phyloP scores from a whole-genome alignment of 2,888 invertebrate genomes.

The Amiota communis region DNA sequence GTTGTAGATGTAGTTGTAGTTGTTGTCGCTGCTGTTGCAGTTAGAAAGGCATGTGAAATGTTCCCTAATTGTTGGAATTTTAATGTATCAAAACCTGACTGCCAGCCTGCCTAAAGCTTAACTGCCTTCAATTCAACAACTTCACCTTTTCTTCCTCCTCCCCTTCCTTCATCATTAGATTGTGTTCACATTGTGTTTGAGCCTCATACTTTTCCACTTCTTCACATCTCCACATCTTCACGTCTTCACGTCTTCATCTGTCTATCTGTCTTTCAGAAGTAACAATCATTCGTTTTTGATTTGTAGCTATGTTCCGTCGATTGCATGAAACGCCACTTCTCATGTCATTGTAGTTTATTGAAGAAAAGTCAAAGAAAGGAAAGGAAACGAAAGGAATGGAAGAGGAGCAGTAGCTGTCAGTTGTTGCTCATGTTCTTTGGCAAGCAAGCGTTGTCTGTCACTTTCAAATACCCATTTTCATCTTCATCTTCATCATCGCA shows the following conservation, averaged over 20 bases:
- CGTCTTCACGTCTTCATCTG: background rate
- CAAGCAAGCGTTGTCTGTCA: no score
- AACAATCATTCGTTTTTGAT: constrained; percentile 21
- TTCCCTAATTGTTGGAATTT: constrained; percentile 68
- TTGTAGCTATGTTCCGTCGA: constrained; percentile 2
- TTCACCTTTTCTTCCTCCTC: background rate
- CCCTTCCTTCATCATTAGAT: background rate
- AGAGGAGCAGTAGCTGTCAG: no score
- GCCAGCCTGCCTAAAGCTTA: background rate
- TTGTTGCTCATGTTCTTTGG: no score
- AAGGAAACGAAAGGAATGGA: no score
- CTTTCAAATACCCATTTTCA: background rate
- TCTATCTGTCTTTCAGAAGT: background rate
- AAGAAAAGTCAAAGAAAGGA: no score
- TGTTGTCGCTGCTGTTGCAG: constrained; percentile 45
- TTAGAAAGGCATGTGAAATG: constrained; percentile 68
- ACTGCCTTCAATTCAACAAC: background rate
- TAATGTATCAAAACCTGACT: constrained; percentile 49
- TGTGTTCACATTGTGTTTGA: background rate
- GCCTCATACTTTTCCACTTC: background rate
- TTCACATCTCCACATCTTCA: background rate
- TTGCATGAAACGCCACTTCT: constrained; percentile 13
- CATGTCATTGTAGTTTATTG: constrained; percentile 18
- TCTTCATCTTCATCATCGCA: background rate
- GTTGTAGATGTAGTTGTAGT: constrained; percentile 51